Evolutionary conservation across 2,113 vertebrate genomes (phyloP), one percentile per base, ranked within the genome.

Genomic region (Catharus minimus): DNA sequence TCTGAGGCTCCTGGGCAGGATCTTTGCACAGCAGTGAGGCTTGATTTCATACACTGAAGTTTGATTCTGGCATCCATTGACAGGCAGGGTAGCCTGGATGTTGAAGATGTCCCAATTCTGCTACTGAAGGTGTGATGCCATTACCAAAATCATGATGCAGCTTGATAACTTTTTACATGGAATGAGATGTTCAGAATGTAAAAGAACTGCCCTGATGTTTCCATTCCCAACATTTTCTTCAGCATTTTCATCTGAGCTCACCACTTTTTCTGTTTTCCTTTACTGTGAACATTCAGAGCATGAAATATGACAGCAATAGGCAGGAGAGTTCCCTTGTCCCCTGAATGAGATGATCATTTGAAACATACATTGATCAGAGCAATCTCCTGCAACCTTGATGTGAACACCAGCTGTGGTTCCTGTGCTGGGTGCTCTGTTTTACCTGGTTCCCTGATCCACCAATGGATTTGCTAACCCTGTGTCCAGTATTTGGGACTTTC

Each of bases 51-150:
- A 17, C 39, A 47, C 30, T 32, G 27, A 55, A 23, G 11, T 90
- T 90, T 94, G 82, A 89, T 96, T 88, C 46, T 66, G 55, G 22
- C 55, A 68, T 30, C 24, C 6, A 5, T 20, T 76, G 23, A 18
- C 21, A 55, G 50, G 5, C 30, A 84, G 21, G 69, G 53, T 20
- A 71, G 23, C 49, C 43, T 58, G 36, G 16, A 39, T 52, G 15
- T 57, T 76, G 71, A 79, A 86, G 26, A 57, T 72, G 64, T 80
- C 47, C 85, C 28, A 49, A 0, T 81, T 89, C 20, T 3, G 5
- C 30, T 41, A 3, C n/a, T 61, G 32, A 8, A 77, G 24, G 13
- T 38, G 28, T n/a, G 41, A 58, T 60, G 20, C 5, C 4, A 0
- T n/a, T 72, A 28, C n/a, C 65, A 71, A 78, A 86, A 61, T 18